Evolutionary conservation across 2,888 invertebrate genomes (phyloP).

Genomic region (Reticulitermes lucifugus): DNA sequence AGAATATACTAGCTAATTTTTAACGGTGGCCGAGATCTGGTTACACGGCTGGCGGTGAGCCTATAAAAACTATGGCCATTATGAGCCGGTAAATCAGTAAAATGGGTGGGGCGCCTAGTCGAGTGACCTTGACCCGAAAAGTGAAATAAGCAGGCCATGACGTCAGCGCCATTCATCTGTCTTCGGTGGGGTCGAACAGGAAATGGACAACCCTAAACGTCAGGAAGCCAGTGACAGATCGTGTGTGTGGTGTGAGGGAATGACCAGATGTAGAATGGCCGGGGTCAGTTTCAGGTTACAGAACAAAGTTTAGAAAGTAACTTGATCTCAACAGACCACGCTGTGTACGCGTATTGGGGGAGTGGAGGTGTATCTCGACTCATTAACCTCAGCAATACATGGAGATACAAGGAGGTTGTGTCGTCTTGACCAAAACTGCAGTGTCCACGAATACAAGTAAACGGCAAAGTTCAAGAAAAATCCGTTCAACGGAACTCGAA

Average conservation of each 20-base stretch:
- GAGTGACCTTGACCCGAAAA: conserved; percentile 31
- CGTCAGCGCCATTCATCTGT: conserved; percentile 15
- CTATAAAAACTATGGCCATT: background rate
- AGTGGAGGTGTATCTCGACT: too few species aligned
- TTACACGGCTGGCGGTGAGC: background rate
- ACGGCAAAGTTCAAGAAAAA: too few species aligned
- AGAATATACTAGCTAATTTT: too few species aligned
- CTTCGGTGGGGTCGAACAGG: background rate
- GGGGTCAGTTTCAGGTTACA: too few species aligned
- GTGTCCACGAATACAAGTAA: too few species aligned
- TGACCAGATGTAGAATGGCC: background rate
- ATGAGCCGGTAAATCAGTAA: background rate
- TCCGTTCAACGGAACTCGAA: too few species aligned
- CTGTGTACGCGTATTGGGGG: too few species aligned
- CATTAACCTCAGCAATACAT: too few species aligned
- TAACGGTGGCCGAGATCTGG: background rate
- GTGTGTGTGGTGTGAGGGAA: background rate
- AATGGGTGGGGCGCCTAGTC: background rate
- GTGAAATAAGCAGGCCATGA: conserved; percentile 8
- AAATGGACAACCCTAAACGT: conserved; percentile 3
- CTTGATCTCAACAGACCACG: too few species aligned
- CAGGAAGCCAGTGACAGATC: background rate
- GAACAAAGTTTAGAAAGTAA: too few species aligned
- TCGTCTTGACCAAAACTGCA: too few species aligned
- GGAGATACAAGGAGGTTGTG: too few species aligned